These are phyloP conservation scores for Leucozona laternaria DNA, from an alignment of 2,888 invertebrate species.

Conservation along the genomic window DNA sequence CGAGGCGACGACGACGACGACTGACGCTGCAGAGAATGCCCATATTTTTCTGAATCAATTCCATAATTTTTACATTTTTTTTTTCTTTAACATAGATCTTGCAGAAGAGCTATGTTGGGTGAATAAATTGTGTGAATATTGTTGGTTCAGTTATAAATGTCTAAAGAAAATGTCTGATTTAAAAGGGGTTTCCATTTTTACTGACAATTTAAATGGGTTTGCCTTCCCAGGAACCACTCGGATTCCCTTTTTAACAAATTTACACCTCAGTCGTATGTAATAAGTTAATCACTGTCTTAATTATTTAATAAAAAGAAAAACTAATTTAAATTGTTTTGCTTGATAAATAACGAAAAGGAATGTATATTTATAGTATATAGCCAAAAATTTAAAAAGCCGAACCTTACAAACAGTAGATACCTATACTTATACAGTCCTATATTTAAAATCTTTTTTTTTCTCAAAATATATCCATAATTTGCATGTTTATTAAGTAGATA, in stretches of 20 bases:
- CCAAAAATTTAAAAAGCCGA: no score
- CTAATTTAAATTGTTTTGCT: background rate
- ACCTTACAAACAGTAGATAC: no score
- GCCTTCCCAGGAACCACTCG: constrained; percentile 41
- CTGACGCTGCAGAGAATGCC: constrained; percentile 62
- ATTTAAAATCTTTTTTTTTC: no score
- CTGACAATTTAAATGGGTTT: constrained; percentile 11
- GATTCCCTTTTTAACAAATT: constrained; percentile 26
- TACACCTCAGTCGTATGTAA: background rate
- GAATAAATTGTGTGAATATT: constrained; percentile 23
- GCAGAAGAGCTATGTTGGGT: constrained; percentile 20
- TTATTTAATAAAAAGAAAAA: background rate
- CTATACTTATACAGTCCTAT: no score
- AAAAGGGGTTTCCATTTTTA: constrained; percentile 7
- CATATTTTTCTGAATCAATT: constrained; percentile 75
- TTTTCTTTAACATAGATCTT: constrained; percentile 23
- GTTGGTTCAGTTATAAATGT: constrained; percentile 1
- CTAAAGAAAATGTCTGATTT: constrained; percentile 33
- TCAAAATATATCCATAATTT: no score
- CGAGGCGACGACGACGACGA: constrained; percentile 48
- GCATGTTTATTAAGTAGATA: no score
- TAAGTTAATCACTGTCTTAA: background rate
- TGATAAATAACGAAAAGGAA: no score
- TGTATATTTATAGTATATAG: no score
- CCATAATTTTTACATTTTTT: constrained; percentile 60